Conservation (phyloP, 2,888 invertebrate genomes). For the Drosophila subquinaria region DNA sequence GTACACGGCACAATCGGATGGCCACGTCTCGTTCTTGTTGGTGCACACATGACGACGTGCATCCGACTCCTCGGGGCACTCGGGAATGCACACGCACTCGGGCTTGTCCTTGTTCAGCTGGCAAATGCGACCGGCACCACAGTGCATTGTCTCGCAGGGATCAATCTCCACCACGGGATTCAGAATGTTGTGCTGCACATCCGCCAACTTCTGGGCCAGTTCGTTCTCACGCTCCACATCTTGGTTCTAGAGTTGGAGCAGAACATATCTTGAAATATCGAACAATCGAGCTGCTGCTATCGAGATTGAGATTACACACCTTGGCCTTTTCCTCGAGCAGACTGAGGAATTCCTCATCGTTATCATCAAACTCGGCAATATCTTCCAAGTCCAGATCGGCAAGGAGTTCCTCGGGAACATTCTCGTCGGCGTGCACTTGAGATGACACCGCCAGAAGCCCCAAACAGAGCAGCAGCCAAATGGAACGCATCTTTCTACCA, state of each 20-base stretch:
- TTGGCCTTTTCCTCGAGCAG: conserved; percentile 82
- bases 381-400: conserved; percentile 63
- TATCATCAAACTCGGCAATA: conserved; percentile 77
- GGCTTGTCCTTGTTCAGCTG: conserved; percentile 91
- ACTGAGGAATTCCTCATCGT: conserved; percentile 80
- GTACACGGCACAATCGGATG: conserved; percentile 97
- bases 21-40: conserved; percentile 97
- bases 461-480: conserved; percentile 75
- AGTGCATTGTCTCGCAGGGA: conserved; percentile 95
- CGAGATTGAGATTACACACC: conserved; percentile 68
- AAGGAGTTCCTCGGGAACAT: conserved; percentile 14
- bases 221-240: conserved; percentile 85
- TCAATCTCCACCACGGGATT: conserved; percentile 86
- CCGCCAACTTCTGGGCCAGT: conserved; percentile 79
- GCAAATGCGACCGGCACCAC: conserved; percentile 97
- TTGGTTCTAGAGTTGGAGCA: conserved; percentile 62
- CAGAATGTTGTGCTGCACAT: conserved; percentile 75
- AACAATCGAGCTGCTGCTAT: too few relatives aligned
- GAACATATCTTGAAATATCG: not conserved
- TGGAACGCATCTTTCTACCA: conserved; percentile 53
- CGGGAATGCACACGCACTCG: conserved; percentile 94
- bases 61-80: conserved; percentile 93
- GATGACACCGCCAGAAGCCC: conserved; percentile 70
- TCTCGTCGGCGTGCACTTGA: conserved; percentile 65
- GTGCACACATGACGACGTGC: conserved; percentile 93